Base-by-base conservation (phyloP, 2,797 vertebrate genomes). In the Emys orbicularis region DNA sequence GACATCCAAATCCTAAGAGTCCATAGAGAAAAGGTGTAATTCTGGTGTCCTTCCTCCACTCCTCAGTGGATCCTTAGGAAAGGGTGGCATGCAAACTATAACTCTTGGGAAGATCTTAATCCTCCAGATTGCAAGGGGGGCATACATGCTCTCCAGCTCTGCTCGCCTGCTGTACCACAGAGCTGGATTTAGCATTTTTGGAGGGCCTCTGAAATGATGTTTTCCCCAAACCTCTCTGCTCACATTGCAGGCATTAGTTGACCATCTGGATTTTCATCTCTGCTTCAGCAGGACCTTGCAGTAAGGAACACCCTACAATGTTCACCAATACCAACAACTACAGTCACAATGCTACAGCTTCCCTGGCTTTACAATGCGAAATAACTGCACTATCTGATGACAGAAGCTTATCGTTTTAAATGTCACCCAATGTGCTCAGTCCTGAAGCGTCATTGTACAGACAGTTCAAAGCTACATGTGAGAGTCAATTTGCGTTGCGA, bases 371-470 rank as follows among this genome's bases (percentile, higher is more conserved):
- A 84, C 95, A 59, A 93, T 93, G 93, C 91, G 86, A 94, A 54
- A 61, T 37, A 90, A 96, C 89, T 84, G 89, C 79, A 91, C 74
- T 82, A 88, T 90, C 92, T 97, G 92, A 95, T 96, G 94, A 89
- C 52, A 89, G 96, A 65, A 6, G 86, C 94, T 7, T 95, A 94
- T 96, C 91, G 92, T 91, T 97, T 95, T 96, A 96, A 96, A 97
- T 97, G 95, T 96, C 96, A 97, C 91, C 90, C 88, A 74, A 95
- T 96, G 96, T 95, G 94, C 93, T 96, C 94, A 93, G 95, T 95
- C 89, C 82, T 41, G 88, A 95, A 74, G 95, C 92, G 93, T 93
- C 93, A 89, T 15, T 94, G 89, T 92, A 97, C 94, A 94, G 96
- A 96, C 93, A 96, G 86, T 97, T 94, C 96, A 92, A 97, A 96